Base-by-base conservation (phyloP, 2,113 vertebrate species). In the Strix uralensis region DNA sequence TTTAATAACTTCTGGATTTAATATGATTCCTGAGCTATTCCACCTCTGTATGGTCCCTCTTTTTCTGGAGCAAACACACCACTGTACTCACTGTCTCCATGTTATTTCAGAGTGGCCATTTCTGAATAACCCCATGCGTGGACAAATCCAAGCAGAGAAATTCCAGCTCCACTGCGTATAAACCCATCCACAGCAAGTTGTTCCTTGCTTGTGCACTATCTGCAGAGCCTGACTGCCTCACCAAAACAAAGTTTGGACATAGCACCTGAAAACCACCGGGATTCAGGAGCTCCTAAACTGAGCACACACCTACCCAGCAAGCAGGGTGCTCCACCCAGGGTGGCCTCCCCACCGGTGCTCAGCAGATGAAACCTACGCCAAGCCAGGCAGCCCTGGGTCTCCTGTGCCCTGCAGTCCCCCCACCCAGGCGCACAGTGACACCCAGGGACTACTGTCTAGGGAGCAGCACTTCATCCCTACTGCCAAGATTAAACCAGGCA, bases 351-450 rank as follows among this genome's bases (percentile, higher is more conserved):
- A 26, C 8, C 0, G 0, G 5, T 59, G 55, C 40, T 57, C 62
- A 61, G 22, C 10, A 81, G 29, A 42, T 23, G 22, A 47, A 83
- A 58, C 7, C 27, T 46, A 4, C 29, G 29, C 10, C 29, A 59
- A 71, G 15, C 26, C 69, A 71, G 19, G 46, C 42, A 88, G 29
- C 19, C 25, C 17, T 8, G 21, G 4, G 29, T 58, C 7, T 9
- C 16, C 25, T 20, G 6, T 13, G 30, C 20, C 49, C 36, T 81
- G 34, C 30, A 36, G 30, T n/a, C 4, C 32, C 23, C 30, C 15
- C 11, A 23, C 12, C 7, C 0, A 0, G 9, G 25, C 40, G 58
- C 36, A 32, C 0, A 46, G 25, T 47, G 40, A 58, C 30, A 40
- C 2, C 4, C 19, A 38, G 19, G 23, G 7, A 54, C 29, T 29